Percentiles rank a stretch among this genome's conserved stretches.
These are phyloP conservation scores for Sinohyriopsis cumingii DNA, from an alignment of 2,888 invertebrate genomes.

Conservation along the genomic window DNA sequence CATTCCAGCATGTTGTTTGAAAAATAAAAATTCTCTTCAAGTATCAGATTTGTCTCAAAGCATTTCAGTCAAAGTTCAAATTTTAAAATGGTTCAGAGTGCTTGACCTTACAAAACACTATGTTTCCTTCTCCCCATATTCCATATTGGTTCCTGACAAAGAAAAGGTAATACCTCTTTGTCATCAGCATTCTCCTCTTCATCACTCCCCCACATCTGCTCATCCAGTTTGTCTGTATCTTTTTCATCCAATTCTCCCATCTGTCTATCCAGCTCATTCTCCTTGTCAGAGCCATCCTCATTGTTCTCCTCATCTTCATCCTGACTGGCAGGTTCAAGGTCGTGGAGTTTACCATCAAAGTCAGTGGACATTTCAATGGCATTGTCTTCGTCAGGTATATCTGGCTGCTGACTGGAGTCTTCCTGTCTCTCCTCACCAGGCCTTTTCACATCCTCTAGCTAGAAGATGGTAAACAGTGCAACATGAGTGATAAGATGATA, in stretches of 20 bases:
- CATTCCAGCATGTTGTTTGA: no score
- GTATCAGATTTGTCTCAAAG: background rate
- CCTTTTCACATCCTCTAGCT: conserved; percentile 85
- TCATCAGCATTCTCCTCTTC: conserved; percentile 83
- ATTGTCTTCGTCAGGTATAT: conserved; percentile 67
- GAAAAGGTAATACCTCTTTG: conserved; percentile 26
- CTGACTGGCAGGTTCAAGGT: conserved; percentile 71
- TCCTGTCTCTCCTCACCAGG: conserved; percentile 81
- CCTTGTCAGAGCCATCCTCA: conserved; percentile 74
- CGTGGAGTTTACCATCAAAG: conserved; percentile 90
- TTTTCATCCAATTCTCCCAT: conserved; percentile 93
- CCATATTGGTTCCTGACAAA: background rate
- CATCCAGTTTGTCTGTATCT: conserved; percentile 69
- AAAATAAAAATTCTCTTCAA: background rate
- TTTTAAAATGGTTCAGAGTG: background rate
- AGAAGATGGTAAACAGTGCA: background rate
- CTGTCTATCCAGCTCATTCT: conserved; percentile 92
- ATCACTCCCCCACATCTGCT: conserved; percentile 76
- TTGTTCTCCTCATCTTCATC: conserved; percentile 69
- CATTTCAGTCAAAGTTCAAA: background rate
- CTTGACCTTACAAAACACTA: background rate
- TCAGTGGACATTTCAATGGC: conserved; percentile 94
- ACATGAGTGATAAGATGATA: background rate
- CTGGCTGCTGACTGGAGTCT: conserved; percentile 75
- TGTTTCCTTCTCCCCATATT: conserved; percentile 4